phyloP scores from a whole-genome alignment of 2,113 vertebrate species.

The Emydocephalus ijimae region DNA sequence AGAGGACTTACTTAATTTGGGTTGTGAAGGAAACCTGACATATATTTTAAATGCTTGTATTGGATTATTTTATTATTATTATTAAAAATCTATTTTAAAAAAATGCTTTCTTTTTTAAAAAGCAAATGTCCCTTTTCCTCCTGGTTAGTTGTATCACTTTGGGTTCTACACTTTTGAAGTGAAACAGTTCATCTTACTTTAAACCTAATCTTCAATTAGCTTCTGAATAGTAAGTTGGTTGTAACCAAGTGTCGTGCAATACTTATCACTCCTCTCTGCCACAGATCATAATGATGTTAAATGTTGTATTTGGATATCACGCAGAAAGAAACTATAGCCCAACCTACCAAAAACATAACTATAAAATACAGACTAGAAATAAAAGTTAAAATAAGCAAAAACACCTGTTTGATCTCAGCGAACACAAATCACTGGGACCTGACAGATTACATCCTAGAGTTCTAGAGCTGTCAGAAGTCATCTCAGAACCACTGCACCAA shows the following conservation, averaged over 20 bases:
- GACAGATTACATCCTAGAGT: too few species aligned
- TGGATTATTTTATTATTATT: slow-evolving; percentile 9
- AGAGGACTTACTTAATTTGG: background rate
- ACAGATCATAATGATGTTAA: background rate
- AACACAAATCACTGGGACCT: too few species aligned
- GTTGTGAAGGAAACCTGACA: background rate
- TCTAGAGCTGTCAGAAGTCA: too few species aligned
- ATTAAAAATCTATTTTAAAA: slow-evolving; percentile 3
- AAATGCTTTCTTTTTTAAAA: background rate
- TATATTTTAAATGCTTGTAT: background rate
- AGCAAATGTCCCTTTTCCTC: too few species aligned
- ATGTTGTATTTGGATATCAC: background rate
- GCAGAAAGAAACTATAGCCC: background rate
- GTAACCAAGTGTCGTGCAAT: background rate
- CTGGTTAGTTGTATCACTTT: background rate
- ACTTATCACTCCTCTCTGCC: background rate
- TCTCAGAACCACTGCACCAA: too few species aligned
- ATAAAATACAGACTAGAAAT: too few species aligned
- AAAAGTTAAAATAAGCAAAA: too few species aligned
- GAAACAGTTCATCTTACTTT: background rate
- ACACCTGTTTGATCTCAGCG: too few species aligned
- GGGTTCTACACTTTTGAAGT: background rate
- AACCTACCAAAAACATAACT: too few species aligned
- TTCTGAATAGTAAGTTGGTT: background rate
- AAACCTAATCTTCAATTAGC: background rate